Percentiles rank a stretch among this genome's conserved stretches.
Evolutionary conservation across 2,797 vertebrate genomes (phyloP).

Genomic region (Falco rusticolus): DNA sequence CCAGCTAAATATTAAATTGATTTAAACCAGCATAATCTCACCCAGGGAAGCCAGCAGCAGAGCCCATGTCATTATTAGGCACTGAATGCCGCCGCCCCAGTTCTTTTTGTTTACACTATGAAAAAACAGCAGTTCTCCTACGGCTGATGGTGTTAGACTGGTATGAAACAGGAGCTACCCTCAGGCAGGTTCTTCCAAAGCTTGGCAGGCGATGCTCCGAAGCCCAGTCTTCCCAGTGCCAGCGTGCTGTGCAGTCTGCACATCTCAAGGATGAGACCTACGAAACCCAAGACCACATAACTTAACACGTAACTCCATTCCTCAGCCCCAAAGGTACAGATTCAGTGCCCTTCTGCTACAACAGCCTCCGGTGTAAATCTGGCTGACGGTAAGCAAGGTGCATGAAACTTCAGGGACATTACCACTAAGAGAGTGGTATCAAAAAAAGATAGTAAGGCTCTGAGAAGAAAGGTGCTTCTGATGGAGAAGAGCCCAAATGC

Average conservation of each 20-base stretch:
- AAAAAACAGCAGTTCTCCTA: background rate
- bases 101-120: background rate
- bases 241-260: background rate
- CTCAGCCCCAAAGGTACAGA: background rate
- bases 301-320: background rate
- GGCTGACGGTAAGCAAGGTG: background rate
- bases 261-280: background rate
- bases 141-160: background rate
- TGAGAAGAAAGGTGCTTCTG: background rate
- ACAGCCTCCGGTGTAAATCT: background rate
- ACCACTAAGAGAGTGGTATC: background rate
- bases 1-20: background rate
- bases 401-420: background rate
- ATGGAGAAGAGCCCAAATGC: background rate
- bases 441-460: background rate
- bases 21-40: background rate
- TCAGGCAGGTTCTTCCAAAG: background rate
- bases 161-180: background rate
- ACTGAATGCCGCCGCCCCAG: background rate
- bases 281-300: background rate
- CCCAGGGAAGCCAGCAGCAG: background rate
- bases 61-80: no score
- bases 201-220: background rate
- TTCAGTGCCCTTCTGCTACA: background rate
- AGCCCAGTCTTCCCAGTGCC: accelerated